phyloP scores from a whole-genome alignment of 2,888 invertebrate species.

The Drosophila differens region DNA sequence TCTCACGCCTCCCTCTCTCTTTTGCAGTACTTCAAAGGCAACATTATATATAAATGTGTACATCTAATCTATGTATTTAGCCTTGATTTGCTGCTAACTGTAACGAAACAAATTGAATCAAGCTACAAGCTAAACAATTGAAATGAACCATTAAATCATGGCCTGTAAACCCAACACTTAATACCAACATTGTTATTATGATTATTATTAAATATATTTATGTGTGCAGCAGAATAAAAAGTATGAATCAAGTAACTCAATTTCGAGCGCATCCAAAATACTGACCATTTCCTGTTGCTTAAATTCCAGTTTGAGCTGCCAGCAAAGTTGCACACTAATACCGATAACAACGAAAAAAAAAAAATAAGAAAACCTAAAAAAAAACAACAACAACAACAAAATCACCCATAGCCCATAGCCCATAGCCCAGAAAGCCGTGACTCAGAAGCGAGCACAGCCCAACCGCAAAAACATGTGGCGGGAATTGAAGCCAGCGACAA shows the following conservation, averaged over 20 bases:
- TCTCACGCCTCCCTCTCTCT: neutral
- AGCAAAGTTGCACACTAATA: constrained; percentile 27
- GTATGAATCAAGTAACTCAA: neutral
- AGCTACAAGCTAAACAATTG: neutral
- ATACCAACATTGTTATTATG: neutral
- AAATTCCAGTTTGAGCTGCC: constrained; percentile 53
- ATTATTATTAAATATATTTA: neutral
- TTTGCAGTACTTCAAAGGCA: neutral
- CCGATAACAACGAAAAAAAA: constrained; percentile 17
- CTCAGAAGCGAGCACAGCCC: constrained; percentile 40
- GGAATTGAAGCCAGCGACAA: constrained; percentile 38
- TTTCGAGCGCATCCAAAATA: constrained; percentile 12
- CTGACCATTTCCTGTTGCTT: constrained; percentile 66
- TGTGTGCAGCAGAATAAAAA: neutral
- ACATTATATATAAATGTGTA: neutral
- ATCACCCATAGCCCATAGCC: constrained; percentile 35
- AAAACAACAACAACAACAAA: constrained; percentile 1
- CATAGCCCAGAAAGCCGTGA: constrained; percentile 54
- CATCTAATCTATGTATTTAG: neutral
- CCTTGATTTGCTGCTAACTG: neutral
- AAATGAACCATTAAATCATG: neutral
- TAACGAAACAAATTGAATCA: neutral
- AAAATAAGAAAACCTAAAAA: neutral
- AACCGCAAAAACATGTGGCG: constrained; percentile 54
- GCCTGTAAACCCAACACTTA: neutral